These are phyloP conservation scores for Vidua chalybeata DNA, from an alignment of 2,113 vertebrate species.

Conservation along the genomic window DNA sequence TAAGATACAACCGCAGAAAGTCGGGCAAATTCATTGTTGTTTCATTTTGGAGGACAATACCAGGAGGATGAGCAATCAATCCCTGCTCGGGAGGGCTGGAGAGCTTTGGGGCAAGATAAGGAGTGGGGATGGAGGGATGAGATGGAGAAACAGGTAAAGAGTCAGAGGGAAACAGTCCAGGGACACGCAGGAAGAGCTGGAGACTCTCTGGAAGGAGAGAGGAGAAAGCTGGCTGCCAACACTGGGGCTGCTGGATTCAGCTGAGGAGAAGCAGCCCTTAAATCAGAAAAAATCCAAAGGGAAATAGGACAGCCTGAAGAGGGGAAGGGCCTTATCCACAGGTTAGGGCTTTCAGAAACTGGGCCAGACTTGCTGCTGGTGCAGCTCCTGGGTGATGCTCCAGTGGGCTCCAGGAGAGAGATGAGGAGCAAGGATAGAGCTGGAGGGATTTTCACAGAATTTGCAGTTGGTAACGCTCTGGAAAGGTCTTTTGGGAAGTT, in stretches of 20 bases:
- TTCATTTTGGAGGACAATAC: neutral
- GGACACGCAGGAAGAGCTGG: neutral
- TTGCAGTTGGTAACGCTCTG: neutral
- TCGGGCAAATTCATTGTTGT: neutral
- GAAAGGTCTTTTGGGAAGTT: neutral
- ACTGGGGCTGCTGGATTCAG: neutral
- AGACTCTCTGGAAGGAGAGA: neutral
- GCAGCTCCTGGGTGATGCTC: neutral
- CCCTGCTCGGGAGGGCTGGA: neutral
- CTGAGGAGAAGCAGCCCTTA: neutral
- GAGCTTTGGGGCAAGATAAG: neutral
- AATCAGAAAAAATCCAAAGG: neutral
- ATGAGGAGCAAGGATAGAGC: neutral
- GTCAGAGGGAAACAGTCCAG: neutral
- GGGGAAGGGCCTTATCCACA: neutral
- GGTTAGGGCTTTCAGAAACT: neutral
- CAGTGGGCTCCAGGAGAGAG: neutral
- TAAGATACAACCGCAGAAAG: conserved; percentile 9
- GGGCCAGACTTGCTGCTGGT: neutral
- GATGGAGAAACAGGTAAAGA: neutral
- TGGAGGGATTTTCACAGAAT: neutral
- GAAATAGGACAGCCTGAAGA: neutral
- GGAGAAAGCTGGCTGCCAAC: neutral
- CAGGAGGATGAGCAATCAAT: neutral
- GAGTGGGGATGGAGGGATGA: neutral